A percentile compares a stretch with the other conserved stretches of the same genome.
Conservation (phyloP, 23 tunicate species). For the Trididemnum nubilum region DNA sequence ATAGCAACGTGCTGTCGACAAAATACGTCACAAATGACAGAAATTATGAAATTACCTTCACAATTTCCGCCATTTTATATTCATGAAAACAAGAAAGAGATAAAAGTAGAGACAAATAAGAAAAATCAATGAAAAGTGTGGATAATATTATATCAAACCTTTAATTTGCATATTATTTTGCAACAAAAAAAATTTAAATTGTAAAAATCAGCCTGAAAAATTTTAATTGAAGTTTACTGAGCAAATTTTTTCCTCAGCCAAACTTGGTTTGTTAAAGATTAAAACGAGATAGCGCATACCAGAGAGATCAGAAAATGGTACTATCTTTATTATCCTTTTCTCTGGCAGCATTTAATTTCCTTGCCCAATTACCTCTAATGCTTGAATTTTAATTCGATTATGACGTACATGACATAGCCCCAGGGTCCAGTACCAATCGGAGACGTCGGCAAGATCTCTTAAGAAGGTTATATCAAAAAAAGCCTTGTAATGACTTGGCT, state of each 20-base stretch:
- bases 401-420: background rate
- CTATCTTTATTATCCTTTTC: background rate
- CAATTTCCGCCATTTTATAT: background rate
- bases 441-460: background rate
- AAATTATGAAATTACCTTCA: constrained; percentile 7
- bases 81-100: background rate
- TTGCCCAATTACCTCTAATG: background rate
- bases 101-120: no score
- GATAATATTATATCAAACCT: no score
- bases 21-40: background rate
- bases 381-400: background rate
- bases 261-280: background rate
- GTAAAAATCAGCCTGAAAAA: background rate
- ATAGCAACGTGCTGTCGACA: background rate
- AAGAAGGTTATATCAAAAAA: background rate
- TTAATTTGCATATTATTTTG: no score
- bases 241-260: no score
- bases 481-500: background rate
- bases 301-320: background rate
- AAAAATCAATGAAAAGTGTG: no score
- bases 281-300: background rate
- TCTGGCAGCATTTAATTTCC: background rate
- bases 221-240: background rate
- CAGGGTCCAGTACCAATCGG: background rate
- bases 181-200: background rate